Base-by-base conservation (phyloP, 1,140 invertebrate genomes). In the Pollicipes pollicipes region DNA sequence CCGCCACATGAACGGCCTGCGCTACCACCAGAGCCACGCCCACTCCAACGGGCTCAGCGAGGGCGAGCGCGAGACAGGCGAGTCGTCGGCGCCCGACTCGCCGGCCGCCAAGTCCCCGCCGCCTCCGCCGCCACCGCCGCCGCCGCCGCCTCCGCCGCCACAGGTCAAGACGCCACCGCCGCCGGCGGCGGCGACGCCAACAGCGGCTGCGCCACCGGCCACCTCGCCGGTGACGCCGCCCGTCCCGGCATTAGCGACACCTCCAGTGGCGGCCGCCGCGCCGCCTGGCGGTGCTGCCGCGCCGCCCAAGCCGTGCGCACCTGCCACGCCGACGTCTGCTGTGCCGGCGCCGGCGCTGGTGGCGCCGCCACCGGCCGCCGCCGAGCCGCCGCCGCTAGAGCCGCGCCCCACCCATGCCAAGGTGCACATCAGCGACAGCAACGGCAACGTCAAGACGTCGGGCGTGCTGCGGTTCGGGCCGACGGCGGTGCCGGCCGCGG, bases 21-120 rank as follows among this genome's bases (percentile, higher is more conserved):
- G 93, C 76, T 98, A 97, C 79, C 95, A 98, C 78, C 91, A 96
- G 80, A 91, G 90, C 69, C 93, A 96, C 80, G 93, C 93, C 29
- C 94, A 97, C 78, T 75, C 89, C 69, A 75, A 68, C 72, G 68
- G 72, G 21, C 73, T 69, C 58, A 70, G 45, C 26, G 63, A 68
- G 30, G 75, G 72, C 66, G 74, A 74, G 31, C 76, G 77, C 26
- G 77, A 79, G 68, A 71, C 67, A n/a, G 28, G 64, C 45, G 8
- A 10, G 45, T 58, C 45, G 16, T 35, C 32, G 4, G 32, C 32
- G 8, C 45, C 45, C 2, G 45, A 58, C 13, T 58, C 45, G 45
- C 45, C 45, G 45, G 6, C 45, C 6, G 45, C 17, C 6, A 3
- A 10, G 2, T 21, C 13, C 13, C 13, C 45, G 45, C 45, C 45